Conservation (phyloP, 2,888 invertebrate species). For the Aelia acuminata region DNA sequence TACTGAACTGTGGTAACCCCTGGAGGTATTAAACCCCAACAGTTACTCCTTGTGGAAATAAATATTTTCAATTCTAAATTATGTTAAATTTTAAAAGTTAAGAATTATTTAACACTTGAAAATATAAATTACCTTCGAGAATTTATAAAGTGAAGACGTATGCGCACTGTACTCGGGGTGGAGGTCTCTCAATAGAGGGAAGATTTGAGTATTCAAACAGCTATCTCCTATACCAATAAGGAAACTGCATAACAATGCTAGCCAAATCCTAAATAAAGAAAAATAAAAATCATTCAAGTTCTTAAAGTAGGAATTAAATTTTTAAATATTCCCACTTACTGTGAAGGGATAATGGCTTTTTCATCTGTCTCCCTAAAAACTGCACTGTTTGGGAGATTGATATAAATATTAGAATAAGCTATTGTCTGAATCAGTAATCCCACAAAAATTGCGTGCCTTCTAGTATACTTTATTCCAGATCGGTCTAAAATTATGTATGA, state of each 20-base stretch:
- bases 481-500: slow-evolving; percentile 53
- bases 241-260: slow-evolving; percentile 90
- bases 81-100: too few species aligned
- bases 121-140: slow-evolving; percentile 80
- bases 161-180: slow-evolving; percentile 92
- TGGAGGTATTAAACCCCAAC: too few species aligned
- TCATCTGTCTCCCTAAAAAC: slow-evolving; percentile 80
- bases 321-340: slow-evolving; percentile 1
- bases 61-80: too few species aligned
- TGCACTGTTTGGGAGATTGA: slow-evolving; percentile 88
- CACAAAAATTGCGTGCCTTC: slow-evolving; percentile 43
- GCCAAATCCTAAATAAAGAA: slow-evolving; percentile 69
- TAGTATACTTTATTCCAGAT: slow-evolving; percentile 35
- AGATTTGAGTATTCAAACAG: slow-evolving; percentile 96
- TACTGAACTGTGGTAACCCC: too few species aligned
- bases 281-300: slow-evolving; percentile 52
- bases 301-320: neutral
- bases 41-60: too few species aligned
- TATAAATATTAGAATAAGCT: slow-evolving; percentile 86
- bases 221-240: slow-evolving; percentile 95
- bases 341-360: slow-evolving; percentile 71
- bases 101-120: too few species aligned
- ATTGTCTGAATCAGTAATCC: slow-evolving; percentile 67
- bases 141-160: slow-evolving; percentile 97
- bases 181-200: slow-evolving; percentile 89